Conservation (phyloP, 2,888 invertebrate species). For the Galeopsomyia nigrocyanea region DNA sequence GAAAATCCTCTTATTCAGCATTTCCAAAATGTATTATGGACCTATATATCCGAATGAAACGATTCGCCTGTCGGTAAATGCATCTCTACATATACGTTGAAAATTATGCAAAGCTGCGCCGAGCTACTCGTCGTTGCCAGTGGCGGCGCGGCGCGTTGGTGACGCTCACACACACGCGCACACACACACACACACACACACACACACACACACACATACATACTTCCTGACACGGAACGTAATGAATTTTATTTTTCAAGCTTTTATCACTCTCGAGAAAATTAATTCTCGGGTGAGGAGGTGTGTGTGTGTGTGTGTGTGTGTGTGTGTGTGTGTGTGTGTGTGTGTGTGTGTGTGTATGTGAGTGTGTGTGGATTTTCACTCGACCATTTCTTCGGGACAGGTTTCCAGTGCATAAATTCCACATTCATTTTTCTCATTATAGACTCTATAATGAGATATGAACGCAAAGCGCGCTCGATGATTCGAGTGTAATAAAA, state of each 20-base stretch:
- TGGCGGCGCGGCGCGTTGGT: no score
- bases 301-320: no score
- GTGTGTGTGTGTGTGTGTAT: no score
- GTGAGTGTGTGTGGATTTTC: no score
- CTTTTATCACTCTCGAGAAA: slow-evolving; percentile 27
- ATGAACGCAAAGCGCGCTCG: neutral
- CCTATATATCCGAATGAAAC: neutral
- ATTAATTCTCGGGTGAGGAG: slow-evolving; percentile 33
- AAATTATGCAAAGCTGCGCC: slow-evolving; percentile 29
- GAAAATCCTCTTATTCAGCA: no score
- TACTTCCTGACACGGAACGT: no score
- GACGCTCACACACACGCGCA: neutral
- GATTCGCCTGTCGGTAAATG: neutral
- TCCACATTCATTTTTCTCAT: slow-evolving; percentile 17
- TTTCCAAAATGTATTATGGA: no score
- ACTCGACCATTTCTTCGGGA: slow-evolving; percentile 4
- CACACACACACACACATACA: no score
- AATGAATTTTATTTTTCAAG: slow-evolving; percentile 38
- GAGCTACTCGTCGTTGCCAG: slow-evolving; percentile 12
- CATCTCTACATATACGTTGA: slow-evolving; percentile 13
- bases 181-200: no score
- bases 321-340: no score
- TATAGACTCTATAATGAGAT: slow-evolving; percentile 17
- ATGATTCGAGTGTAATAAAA: slow-evolving; percentile 40
- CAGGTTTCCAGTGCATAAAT: slow-evolving; percentile 28